Base-by-base conservation (phyloP, 2,888 invertebrate species). In the Platerodrilus igneus region DNA sequence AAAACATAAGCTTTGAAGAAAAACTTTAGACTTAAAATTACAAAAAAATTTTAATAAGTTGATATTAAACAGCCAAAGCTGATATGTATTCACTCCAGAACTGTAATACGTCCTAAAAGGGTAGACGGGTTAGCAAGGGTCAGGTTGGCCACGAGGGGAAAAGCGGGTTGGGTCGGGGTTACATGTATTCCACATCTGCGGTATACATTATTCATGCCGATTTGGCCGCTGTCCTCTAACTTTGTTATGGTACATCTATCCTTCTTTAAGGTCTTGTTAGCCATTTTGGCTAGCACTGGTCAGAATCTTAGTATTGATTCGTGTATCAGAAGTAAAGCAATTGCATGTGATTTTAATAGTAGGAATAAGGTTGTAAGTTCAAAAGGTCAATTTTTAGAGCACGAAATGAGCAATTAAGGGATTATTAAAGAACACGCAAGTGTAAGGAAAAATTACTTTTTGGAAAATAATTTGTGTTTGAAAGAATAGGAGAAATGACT, bases 161-260 rank as follows among this genome's bases (percentile, higher is more conserved):
- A 27, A 36, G 41, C 43, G 41, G 36, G 23, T 31, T 42, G 47
- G 51, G 52, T 50, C 50, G 48, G 47, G 51, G 53, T 59, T 66
- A 69, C 68, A 69, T 63, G 67, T 66, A 66, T 67, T 68, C 67
- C 64, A 63, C 68, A 68, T 68, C 68, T 68, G 67, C 65, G 67
- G 64, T 59, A 67, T 69, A 66, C 68, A 69, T 69, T 65, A 69
- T 69, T 68, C 68, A 69, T 67, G 65, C 63, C 63, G 56, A 64
- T 59, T 63, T 62, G 65, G 62, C 66, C 66, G 66, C 58, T 66
- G 67, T 64, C 66, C 66, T 62, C 39, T 46, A 42, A 39, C 42
- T 38, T 42, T 35, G 39, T 42, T 36, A 29, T 37, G 33, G 34
- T 33, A 40, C 29, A 31, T 27, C 44, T 30, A 27, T 36, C 44